A percentile compares a stretch with the other conserved stretches of the same genome.
phyloP scores from a whole-genome alignment of 2,888 invertebrate species.

The Palloptera scutellata region DNA sequence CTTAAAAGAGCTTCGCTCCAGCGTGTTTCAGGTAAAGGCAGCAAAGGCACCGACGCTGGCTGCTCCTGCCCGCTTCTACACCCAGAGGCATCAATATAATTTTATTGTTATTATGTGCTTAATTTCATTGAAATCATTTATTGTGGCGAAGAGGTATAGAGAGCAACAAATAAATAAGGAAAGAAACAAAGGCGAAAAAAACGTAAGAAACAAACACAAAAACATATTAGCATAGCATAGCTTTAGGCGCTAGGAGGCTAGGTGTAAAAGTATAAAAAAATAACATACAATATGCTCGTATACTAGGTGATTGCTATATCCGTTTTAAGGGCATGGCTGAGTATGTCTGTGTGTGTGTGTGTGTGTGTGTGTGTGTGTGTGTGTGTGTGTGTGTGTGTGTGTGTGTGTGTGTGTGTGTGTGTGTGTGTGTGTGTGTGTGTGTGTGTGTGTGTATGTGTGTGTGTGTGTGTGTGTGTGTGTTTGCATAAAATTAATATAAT shows the following conservation, averaged over 20 bases:
- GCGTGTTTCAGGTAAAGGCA: no score
- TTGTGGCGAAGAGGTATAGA: background rate
- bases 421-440: background rate
- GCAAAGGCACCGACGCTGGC: background rate
- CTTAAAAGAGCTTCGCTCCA: background rate
- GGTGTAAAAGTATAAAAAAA: background rate
- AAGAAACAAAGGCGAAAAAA: background rate
- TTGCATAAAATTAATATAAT: background rate
- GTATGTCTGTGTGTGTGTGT: constrained; percentile 10
- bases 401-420: background rate
- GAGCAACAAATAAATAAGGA: background rate
- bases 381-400: constrained; percentile 7
- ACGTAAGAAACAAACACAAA: background rate
- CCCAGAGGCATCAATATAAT: constrained; percentile 31
- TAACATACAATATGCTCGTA: background rate
- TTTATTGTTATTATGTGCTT: constrained; percentile 35
- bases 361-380: constrained; percentile 8
- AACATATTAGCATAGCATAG: background rate
- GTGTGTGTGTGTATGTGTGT: constrained; percentile 2
- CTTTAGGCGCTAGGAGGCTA: background rate
- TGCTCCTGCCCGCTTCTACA: background rate
- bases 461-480: background rate
- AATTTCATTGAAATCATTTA: constrained; percentile 28
- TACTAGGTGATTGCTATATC: background rate
- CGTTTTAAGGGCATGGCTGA: constrained; percentile 1